Evolutionary conservation across 2,888 invertebrate species (phyloP).

Genomic region (Steinernema hermaphroditum): DNA sequence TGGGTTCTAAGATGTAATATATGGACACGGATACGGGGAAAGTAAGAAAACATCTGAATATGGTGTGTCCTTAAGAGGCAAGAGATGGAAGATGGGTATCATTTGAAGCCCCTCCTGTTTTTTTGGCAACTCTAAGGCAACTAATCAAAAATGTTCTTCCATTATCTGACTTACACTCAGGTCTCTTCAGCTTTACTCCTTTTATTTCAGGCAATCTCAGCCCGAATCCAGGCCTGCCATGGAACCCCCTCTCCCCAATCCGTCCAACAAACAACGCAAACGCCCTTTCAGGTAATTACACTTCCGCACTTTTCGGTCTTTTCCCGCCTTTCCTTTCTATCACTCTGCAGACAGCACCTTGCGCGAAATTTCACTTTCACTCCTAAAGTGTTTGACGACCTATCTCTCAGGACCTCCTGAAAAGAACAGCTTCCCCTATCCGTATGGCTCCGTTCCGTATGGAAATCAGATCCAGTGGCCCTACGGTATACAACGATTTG

Average conservation of each 20-base stretch:
- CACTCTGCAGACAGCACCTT: slow-evolving; percentile 18
- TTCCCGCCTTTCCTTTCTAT: slow-evolving; percentile 5
- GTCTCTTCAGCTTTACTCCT: background rate
- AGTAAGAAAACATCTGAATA: too few relatives aligned
- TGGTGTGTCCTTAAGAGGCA: too few relatives aligned
- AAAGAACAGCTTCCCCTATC: background rate
- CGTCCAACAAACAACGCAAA: background rate
- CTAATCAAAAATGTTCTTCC: background rate
- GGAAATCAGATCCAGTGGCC: background rate
- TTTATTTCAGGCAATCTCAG: background rate
- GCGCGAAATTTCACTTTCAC: slow-evolving; percentile 27
- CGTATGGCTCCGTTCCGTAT: background rate
- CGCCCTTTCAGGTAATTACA: background rate
- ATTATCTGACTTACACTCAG: background rate
- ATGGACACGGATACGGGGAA: too few relatives aligned
- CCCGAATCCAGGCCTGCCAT: background rate
- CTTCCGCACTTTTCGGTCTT: background rate
- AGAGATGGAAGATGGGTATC: background rate
- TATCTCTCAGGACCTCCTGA: slow-evolving; percentile 23
- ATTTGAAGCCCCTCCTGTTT: background rate
- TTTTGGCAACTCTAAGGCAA: too few relatives aligned
- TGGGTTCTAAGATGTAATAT: too few relatives aligned
- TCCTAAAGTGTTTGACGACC: slow-evolving; percentile 19
- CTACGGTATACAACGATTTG: background rate
- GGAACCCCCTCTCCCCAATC: background rate